Base-by-base conservation (phyloP, 1,140 invertebrate species). In the Pomacea maculata region DNA sequence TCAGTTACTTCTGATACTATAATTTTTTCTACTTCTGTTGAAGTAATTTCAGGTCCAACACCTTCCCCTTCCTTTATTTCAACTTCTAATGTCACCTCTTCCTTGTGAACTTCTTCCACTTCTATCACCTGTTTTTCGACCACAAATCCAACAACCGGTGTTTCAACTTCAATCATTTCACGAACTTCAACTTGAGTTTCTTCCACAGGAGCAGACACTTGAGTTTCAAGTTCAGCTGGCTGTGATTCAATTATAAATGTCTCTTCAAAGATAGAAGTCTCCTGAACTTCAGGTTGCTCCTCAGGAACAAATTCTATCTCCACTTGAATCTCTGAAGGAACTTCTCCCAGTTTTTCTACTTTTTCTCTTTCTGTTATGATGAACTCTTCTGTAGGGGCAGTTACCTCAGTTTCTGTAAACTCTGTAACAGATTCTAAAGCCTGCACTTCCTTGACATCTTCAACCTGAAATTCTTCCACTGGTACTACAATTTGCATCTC, bases 31-130 rank as follows among this genome's bases (percentile, higher is more conserved):
- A 83, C 83, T 25, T 82, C 57, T 29, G 82, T 85, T 14, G 78
- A 77, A 78, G 80, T 67, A 19, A 80, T 78, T 68, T 84, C 85
- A n/a, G 87, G 83, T 75, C 82, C 79, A 54, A 84, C 80, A 29
- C 79, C 79, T 80, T 87, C 83, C 70, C 80, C 76, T 65, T 84
- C 81, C 71, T 82, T 75, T 75, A 86, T 81, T 70, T 85, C 80
- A 75, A 86, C 78, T 64, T 83, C 75, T 75, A 87, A 81, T 17
- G 84, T 86, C 12, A 86, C 79, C 65, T 87, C 85, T 63, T 87
- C 84, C n/a, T 34, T 67, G 1, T 64, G 79, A 14, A 64, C 75
- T 17, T 84, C 79, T 34, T 76, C 29, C 45, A 79, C 72, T 55
- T 83, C 65, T 29, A 34, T 80, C 25, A 65, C 74, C 70, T 82